Percentiles rank a stretch among this genome's conserved stretches.
These are phyloP conservation scores for Trachelus iudaicus DNA, from an alignment of 2,888 invertebrate species.

Conservation along the genomic window DNA sequence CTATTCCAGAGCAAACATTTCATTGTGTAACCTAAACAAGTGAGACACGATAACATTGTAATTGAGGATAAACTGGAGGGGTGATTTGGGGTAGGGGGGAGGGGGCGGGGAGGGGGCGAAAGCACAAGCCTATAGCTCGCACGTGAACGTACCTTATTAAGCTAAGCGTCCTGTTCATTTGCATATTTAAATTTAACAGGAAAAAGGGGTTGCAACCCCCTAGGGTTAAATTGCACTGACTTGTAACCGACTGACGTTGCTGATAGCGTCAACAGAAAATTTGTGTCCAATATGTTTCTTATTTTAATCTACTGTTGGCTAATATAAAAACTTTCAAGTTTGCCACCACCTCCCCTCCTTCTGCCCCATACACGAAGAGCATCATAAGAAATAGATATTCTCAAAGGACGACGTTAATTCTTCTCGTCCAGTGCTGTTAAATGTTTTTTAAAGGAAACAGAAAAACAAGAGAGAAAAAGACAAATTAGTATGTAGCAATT, in stretches of 20 bases:
- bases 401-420: background rate
- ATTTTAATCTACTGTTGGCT: background rate
- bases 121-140: slow-evolving; percentile 6
- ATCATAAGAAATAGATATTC: background rate
- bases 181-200: slow-evolving; percentile 43
- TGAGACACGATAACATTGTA: slow-evolving; percentile 30
- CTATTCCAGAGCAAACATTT: background rate
- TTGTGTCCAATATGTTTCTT: background rate
- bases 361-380: background rate
- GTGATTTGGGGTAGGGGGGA: too few species aligned
- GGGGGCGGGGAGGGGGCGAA: background rate
- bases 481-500: background rate
- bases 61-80: slow-evolving; percentile 30
- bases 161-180: slow-evolving; percentile 38
- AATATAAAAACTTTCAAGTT: too few species aligned
- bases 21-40: background rate
- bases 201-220: background rate
- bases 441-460: too few species aligned
- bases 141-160: slow-evolving; percentile 43
- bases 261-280: too few species aligned
- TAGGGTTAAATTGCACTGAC: background rate
- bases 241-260: background rate
- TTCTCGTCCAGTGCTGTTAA: too few species aligned
- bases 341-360: too few species aligned
- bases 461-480: too few species aligned